Base-by-base conservation (phyloP, 2,888 invertebrate species). In the Masnerella sp. region DNA sequence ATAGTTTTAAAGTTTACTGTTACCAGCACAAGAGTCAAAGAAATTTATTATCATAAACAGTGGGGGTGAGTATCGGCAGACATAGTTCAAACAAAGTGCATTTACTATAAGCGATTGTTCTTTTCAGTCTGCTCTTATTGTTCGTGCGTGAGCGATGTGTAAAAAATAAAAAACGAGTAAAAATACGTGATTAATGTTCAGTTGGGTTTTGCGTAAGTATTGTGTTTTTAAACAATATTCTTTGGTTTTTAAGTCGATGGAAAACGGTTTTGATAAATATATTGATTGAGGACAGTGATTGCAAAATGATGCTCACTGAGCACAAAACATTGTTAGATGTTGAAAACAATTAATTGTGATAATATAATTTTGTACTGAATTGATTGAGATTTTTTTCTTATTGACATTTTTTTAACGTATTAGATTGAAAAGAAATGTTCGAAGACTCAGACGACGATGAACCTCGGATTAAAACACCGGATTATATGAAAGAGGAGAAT, bases 1-100 rank as follows among this genome's bases (percentile, higher is more conserved):
- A 30, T 9, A 8, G n/a, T 30, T 30, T 5, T n/a, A 30, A 9
- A 30, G 30, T 30, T 30, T 30, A 9, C n/a, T n/a, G n/a, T n/a
- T 30, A 30, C n/a, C 7, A 2, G n/a, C n/a, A 9, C 30, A n/a
- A 9, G 2, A 7, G n/a, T 30, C 2, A 2, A 8, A 30, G 30
- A 30, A 30, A 30, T 30, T 30, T 30, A 9, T 9, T 30, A 8
- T 30, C n/a, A 30, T 5, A 30, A 4, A 7, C 43, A 43, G 43
- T 22, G 25, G 43, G 43, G 43, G 25, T 38, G 43, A 25, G 12
- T 43, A 43, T 43, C 43, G 43, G 43, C 7, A 43, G 25, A 43
- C 25, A 25, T 43, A 43, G 43, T 43, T 43, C 43, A 11, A 25
- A 43, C 43, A 43, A 43, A 43, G 43, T 25, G 25, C 25, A 12